Conservation (phyloP, 2,888 invertebrate genomes). For the Euclidia mi region DNA sequence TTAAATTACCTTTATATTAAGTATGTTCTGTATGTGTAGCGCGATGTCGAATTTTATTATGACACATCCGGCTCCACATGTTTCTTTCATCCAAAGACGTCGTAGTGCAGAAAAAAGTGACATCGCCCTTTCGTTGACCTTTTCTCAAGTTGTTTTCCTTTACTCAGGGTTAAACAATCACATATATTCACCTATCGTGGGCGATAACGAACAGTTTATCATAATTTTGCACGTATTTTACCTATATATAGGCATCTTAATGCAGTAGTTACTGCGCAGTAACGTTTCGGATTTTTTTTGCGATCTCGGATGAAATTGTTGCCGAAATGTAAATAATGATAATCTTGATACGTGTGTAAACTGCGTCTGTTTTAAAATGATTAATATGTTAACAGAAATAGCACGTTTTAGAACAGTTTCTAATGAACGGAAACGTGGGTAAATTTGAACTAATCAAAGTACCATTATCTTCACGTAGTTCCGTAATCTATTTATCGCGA, state of each 20-base stretch:
- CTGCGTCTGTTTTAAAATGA: not conserved
- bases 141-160: slow-evolving; percentile 43
- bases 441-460: not conserved
- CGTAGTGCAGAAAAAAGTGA: slow-evolving; percentile 36
- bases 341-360: not conserved
- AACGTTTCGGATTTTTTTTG: not conserved
- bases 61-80: no score
- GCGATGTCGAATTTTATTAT: no score
- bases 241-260: slow-evolving; percentile 10
- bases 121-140: slow-evolving; percentile 48
- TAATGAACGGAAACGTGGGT: not conserved
- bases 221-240: slow-evolving; percentile 9
- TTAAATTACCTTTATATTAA: no score
- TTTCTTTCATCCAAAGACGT: not conserved
- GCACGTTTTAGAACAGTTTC: not conserved
- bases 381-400: not conserved
- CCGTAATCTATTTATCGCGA: not conserved
- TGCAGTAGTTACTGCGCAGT: slow-evolving; percentile 17
- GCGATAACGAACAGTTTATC: slow-evolving; percentile 18
- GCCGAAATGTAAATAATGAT: not conserved
- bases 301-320: not conserved
- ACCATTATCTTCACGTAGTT: not conserved
- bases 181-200: slow-evolving; percentile 11
- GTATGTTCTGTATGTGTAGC: no score
- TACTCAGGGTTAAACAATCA: slow-evolving; percentile 37